These are phyloP conservation scores for Sphenodon punctatus DNA, from an alignment of 2,797 vertebrate genomes.

Conservation along the genomic window DNA sequence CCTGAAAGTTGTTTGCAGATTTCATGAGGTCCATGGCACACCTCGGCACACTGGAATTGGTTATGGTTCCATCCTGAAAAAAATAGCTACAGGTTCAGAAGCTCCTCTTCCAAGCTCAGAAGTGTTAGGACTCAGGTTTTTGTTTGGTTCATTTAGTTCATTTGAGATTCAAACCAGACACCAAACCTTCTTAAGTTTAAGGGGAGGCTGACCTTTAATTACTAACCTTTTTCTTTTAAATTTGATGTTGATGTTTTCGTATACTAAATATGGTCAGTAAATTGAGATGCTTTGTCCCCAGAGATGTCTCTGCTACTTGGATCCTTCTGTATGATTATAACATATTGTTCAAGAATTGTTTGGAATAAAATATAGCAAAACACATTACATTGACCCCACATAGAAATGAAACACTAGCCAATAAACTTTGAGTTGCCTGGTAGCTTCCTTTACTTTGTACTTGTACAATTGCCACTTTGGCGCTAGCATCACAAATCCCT, in stretches of 20 bases:
- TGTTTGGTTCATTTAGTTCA: too few relatives aligned
- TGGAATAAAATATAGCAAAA: not conserved
- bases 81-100: not conserved
- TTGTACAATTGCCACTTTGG: not conserved
- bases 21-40: too few relatives aligned
- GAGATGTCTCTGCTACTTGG: not conserved
- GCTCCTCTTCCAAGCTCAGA: too few relatives aligned
- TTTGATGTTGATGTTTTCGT: not conserved
- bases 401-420: constrained; percentile 11
- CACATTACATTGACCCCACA: not conserved
- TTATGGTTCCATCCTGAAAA: too few relatives aligned
- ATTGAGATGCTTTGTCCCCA: not conserved
- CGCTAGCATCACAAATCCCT: not conserved
- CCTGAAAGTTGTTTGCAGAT: too few relatives aligned
- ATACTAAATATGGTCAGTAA: not conserved
- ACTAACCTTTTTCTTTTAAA: not conserved
- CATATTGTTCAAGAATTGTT: not conserved
- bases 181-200: not conserved
- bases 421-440: not conserved
- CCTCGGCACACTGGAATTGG: not conserved
- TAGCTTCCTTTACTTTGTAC: not conserved
- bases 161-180: not conserved
- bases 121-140: too few relatives aligned
- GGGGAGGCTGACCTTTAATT: not conserved
- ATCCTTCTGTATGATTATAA: not conserved